Evolutionary conservation across 2,113 vertebrate species (phyloP).

Genomic region (Eupsittula cactorum): DNA sequence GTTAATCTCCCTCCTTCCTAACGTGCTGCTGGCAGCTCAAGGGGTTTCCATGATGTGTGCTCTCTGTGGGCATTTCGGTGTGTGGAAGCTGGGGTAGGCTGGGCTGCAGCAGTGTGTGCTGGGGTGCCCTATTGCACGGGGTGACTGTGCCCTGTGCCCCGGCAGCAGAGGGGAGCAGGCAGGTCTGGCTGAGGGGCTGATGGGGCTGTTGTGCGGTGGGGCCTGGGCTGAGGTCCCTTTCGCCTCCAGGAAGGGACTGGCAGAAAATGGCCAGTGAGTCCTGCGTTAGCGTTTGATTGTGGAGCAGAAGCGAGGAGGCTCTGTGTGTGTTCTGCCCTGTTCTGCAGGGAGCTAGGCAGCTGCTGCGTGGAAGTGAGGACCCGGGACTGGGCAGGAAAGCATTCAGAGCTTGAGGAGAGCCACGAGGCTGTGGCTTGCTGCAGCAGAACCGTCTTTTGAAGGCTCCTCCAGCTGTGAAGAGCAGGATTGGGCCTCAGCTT

Average conservation of each 20-base stretch:
- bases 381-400: neutral
- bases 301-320: neutral
- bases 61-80: neutral
- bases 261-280: neutral
- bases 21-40: slow-evolving; percentile 57
- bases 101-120: neutral
- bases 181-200: neutral
- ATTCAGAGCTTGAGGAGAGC: neutral
- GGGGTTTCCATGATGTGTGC: neutral
- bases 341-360: neutral
- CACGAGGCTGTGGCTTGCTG: neutral
- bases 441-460: neutral
- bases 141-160: neutral
- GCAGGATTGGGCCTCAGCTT: neutral
- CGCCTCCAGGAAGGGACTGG: neutral
- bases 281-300: neutral
- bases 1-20: slow-evolving; percentile 33
- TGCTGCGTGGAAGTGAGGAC: neutral
- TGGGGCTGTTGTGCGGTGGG: neutral
- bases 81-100: neutral
- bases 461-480: neutral
- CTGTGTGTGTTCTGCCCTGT: neutral
- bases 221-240: neutral
- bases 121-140: neutral
- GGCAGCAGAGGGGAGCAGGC: neutral